Evolutionary conservation across 2,797 vertebrate genomes (phyloP), one percentile per base, ranked within the genome.

Genomic region (Acestrorhynchus altus): DNA sequence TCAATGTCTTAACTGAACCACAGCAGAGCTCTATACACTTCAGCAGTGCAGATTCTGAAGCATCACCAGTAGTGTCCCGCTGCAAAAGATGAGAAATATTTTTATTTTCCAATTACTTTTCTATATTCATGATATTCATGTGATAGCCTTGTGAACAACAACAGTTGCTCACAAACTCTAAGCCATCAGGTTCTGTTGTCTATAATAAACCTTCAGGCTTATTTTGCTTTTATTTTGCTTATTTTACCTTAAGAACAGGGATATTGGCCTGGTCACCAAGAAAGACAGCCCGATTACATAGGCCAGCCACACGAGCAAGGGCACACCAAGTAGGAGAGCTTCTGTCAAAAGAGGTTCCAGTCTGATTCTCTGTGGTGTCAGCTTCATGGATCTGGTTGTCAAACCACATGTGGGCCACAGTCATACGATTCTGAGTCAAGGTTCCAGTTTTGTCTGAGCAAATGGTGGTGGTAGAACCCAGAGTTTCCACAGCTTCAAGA

Each of bases 21-120:
- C 96, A 98, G 91, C 96, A 98, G 68, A 99, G 77, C 83, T 99
- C 97, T 1, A 99, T 99, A 63, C 96, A 98, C 78, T 98, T 99
- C 26, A 98, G 87, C 76, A 98, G 88, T 0, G 97, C 97, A 0
- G 97, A 97, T 86, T 98, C 97, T 0, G 96, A 98, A 13, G 97
- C 97, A 0, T 99, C 97, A 20, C 97, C 97, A 0, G 96, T 96
- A 0, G 98, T 96, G 0, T 96, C 89, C 89, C 96, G 92, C 96
- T 99, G 88, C 49, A 63, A 51, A 85, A 68, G 0, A 74, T 20
- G 66, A 60, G n/a, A 84, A 26, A 18, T 2, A 0, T 18, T 20
- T 31, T 1, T 12, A 4, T 7, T 65, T 35, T 6, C 31, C 6
- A 35, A 35, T 35, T 6, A n/a, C n/a, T n/a, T n/a, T n/a, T n/a